Base-by-base conservation (phyloP, 2,888 invertebrate species). In the Achlya flavicornis region DNA sequence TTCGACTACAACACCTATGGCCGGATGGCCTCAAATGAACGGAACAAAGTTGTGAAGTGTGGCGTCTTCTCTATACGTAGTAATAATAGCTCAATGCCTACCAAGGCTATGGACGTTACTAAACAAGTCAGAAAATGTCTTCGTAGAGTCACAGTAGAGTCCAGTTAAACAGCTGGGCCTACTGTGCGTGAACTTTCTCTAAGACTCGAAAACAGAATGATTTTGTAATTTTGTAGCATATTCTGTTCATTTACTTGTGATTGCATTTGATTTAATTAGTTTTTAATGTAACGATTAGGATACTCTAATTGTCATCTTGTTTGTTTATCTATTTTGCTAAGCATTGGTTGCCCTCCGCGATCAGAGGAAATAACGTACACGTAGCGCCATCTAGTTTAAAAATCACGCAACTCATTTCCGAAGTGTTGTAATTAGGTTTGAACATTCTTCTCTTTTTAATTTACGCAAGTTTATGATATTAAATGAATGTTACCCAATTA, bases 311-410 rank as follows among this genome's bases (percentile, higher is more conserved):
- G 0, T 0, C 10, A 48, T n/a, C 16, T 48, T 48, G 16, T 46
- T 46, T 46, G 8, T 38, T 38, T 38, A 8, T 7, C 38, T 26
- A 10, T 38, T 7, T 7, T 38, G 10, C 10, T 8, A 10, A 12
- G 12, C 12, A 41, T 41, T 41, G 41, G 12, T 41, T 41, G 12
- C 12, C 12, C 12, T 12, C 11, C 53, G 53, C 53, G 19, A 14
- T 6, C 8, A 4, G 1, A 16, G n/a, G n/a, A 19, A 53, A 53
- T 16, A 48, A 19, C 3, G 1, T 53, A 53, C 53, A 0, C 53
- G 53, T 53, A 53, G 19, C 53, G 53, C 16, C 53, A 53, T 53
- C 53, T 53, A 53, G 53, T 53, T 16, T 19, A 19, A 53, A 19
- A 53, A 53, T 53, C 53, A n/a, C 53, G 19, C 53, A 53, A 53